Evolutionary conservation across 2,888 invertebrate species (phyloP).

Genomic region (Cylloceria caligata): DNA sequence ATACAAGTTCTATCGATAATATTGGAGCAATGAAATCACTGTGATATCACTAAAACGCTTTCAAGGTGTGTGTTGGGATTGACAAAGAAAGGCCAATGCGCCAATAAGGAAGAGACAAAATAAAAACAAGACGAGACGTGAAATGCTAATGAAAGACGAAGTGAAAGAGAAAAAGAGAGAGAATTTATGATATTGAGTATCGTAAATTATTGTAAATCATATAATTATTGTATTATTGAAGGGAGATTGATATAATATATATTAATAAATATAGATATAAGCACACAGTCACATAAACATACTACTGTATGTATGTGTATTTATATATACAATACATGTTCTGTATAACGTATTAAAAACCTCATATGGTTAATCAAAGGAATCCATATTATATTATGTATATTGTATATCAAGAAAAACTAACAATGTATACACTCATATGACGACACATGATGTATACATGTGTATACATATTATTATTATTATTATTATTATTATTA

Average conservation of each 20-base stretch:
- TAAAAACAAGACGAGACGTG: conserved; percentile 35
- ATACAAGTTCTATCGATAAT: conserved; percentile 82
- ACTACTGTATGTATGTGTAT: conserved; percentile 66
- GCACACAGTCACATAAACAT: conserved; percentile 43
- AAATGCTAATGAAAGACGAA: conserved; percentile 58
- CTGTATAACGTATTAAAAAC: conserved; percentile 70
- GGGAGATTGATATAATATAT: conserved; percentile 49
- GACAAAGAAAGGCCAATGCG: conserved; percentile 69
- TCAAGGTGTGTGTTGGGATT: conserved; percentile 81
- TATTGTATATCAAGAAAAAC: conserved; percentile 41
- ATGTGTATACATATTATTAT: conserved; percentile 75
- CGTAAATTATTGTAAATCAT: conserved; percentile 78
- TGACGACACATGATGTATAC: conserved; percentile 58
- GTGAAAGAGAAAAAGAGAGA: conserved; percentile 55
- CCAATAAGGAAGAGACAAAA: conserved; percentile 39
- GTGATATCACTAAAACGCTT: conserved; percentile 84
- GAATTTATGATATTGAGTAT: conserved; percentile 78
- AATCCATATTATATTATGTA: conserved; percentile 77
- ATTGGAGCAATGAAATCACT: conserved; percentile 84
- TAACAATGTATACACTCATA: conserved; percentile 66
- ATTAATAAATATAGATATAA: conserved; percentile 63
- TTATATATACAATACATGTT: conserved; percentile 73
- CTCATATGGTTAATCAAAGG: conserved; percentile 77
- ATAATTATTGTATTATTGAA: conserved; percentile 62
- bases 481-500: conserved; percentile 71